Evolutionary conservation across 2,113 vertebrate species (phyloP).

Genomic region (Hippocampus comes): DNA sequence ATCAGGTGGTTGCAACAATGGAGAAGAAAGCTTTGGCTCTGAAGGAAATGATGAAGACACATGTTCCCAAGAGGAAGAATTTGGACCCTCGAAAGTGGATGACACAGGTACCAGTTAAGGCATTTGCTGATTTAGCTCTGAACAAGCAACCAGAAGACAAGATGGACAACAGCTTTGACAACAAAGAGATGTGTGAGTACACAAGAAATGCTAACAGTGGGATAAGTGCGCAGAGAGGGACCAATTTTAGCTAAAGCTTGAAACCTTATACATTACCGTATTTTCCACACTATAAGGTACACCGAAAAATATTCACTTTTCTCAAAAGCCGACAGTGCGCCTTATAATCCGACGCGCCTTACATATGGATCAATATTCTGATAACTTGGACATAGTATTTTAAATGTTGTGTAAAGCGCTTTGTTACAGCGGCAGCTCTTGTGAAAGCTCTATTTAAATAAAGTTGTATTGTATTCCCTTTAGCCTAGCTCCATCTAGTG

Average conservation of each 20-base stretch:
- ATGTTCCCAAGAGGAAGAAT: conserved; percentile 48
- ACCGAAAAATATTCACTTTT: too few relatives aligned
- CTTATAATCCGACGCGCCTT: too few relatives aligned
- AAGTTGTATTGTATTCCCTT: too few relatives aligned
- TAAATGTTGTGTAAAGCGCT: too few relatives aligned
- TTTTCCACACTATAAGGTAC: too few relatives aligned
- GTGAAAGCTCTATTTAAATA: too few relatives aligned
- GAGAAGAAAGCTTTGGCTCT: conserved; percentile 47
- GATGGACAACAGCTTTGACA: conserved; percentile 63
- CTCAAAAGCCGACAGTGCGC: too few relatives aligned
- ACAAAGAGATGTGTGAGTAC: conserved; percentile 74
- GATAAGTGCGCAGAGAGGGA: not conserved
- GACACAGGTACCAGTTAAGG: conserved; percentile 43
- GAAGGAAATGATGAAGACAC: conserved; percentile 47
- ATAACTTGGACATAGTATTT: too few relatives aligned
- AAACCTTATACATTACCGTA: not conserved
- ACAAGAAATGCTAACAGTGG: not conserved
- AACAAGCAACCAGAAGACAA: conserved; percentile 50
- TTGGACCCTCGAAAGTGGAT: conserved; percentile 65
- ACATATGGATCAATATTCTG: too few relatives aligned
- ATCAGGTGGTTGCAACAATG: conserved; percentile 40
- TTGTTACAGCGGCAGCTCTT: too few relatives aligned
- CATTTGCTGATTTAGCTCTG: conserved; percentile 57
- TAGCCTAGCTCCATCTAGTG: too few relatives aligned
- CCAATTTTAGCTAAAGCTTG: not conserved